Evolutionary conservation across 1,140 invertebrate species (phyloP), one percentile per base, ranked within the genome.

Genomic region (Dysdera silvatica): DNA sequence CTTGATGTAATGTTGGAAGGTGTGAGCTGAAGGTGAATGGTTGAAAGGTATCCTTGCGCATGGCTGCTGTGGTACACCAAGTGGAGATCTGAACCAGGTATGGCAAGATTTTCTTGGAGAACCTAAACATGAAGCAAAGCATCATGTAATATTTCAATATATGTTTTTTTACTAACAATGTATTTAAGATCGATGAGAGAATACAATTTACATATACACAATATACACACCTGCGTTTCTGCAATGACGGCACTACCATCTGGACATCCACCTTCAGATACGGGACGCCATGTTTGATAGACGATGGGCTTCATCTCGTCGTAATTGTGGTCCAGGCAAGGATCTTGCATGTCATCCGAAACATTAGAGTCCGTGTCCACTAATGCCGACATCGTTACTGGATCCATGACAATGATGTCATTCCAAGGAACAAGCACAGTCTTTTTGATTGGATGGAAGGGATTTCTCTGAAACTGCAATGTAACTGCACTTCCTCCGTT

Each of bases 401-500:
- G 85, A 69, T 93, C 87, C 65, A 94, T 91, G 51, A 94, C 91
- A 8, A 94, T 86, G 54, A 91, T 87, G 83, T 95, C 91, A 78
- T 98, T 98, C 91, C 94, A 96, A 3, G 92, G 92, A n/a, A 97
- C 90, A 72, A 89, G 90, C 3, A 97, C 87, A 55, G 95, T 92
- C 72, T 88, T 84, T n/a, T 84, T 88, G 66, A 91, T 86, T 2
- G 89, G 84, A 52, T 88, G 85, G 76, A 97, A 97, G 0, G 93
- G 93, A 32, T 89, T 87, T 62, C 94, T 81, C 54, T 94, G 91
- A 72, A 98, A 97, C 72, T 94, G 88, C 12, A 98, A 77, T 0
- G 89, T 95, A 0, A 98, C 89, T 0, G 93, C 91, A 0, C 94
- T 92, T 8, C 95, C 95, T 10, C 95, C 95, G 76, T 98, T 98